phyloP scores from a whole-genome alignment of 2,797 vertebrate genomes.

The Linurgus olivaceus region DNA sequence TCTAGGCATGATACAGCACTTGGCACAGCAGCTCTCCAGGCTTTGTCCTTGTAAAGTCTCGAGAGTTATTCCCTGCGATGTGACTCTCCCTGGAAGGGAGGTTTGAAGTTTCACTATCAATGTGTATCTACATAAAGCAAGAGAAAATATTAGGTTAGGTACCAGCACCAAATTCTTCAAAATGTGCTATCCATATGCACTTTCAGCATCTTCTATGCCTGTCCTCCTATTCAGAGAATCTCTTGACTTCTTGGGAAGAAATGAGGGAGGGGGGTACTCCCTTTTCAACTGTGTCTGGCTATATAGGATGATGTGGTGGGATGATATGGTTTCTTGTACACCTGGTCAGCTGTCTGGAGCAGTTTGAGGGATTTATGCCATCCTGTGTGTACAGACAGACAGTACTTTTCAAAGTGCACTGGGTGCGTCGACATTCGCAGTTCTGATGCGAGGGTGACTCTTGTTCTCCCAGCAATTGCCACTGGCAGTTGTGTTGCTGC shows the following conservation, averaged over 20 bases:
- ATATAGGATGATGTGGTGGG: neutral
- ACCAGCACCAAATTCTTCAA: neutral
- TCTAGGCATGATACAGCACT: neutral
- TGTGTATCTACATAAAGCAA: neutral
- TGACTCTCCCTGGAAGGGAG: neutral
- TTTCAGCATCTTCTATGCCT: neutral
- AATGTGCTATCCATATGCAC: neutral
- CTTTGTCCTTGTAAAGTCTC: neutral
- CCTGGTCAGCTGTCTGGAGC: neutral
- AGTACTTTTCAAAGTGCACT: neutral
- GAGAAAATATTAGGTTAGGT: neutral
- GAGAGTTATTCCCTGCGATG: neutral
- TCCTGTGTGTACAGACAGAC: neutral
- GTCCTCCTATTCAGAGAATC: neutral
- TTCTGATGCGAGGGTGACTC: neutral
- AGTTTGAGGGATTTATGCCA: neutral
- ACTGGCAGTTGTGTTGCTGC: neutral
- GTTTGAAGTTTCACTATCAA: neutral
- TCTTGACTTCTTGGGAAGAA: neutral
- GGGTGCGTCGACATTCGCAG: neutral
- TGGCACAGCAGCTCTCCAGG: neutral
- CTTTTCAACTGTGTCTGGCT: neutral
- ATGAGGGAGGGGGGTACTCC: neutral
- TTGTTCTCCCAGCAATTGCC: neutral
- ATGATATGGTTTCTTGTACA: neutral